Conservation (phyloP, 2,113 vertebrate species). For the Crotophaga sulcirostris region DNA sequence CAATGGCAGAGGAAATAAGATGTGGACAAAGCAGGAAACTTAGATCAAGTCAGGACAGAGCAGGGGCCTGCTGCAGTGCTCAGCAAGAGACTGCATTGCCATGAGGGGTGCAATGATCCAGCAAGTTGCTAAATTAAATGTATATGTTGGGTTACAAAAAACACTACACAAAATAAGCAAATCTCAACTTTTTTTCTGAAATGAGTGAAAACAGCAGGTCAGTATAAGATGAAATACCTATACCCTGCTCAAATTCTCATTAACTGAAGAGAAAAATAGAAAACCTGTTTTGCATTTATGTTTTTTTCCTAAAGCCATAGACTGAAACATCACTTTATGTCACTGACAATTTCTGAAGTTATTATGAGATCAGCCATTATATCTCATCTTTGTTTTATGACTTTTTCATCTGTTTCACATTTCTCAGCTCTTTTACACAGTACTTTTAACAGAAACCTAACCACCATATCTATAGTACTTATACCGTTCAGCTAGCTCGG, state of each 20-base stretch:
- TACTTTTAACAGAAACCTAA: constrained; percentile 17
- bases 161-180: background rate
- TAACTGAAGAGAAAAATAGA: background rate
- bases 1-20: background rate
- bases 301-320: background rate
- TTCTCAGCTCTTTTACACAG: background rate
- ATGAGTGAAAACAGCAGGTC: background rate
- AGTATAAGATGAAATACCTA: background rate
- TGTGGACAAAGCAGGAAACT: background rate
- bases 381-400: background rate
- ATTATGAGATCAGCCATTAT: constrained; percentile 23
- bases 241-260: background rate
- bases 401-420: constrained; percentile 44
- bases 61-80: background rate
- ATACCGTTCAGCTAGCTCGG: background rate
- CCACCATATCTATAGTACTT: background rate
- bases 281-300: constrained; percentile 8
- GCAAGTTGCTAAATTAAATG: background rate
- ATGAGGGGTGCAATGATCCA: background rate
- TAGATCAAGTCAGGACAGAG: background rate
- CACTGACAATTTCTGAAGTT: constrained; percentile 15
- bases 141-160: background rate
- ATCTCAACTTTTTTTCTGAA: background rate
- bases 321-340: background rate
- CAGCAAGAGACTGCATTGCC: background rate